Evolutionary conservation across 2,797 vertebrate genomes (phyloP), one percentile per base, ranked within the genome.

Genomic region (Spondyliosoma cantharus): DNA sequence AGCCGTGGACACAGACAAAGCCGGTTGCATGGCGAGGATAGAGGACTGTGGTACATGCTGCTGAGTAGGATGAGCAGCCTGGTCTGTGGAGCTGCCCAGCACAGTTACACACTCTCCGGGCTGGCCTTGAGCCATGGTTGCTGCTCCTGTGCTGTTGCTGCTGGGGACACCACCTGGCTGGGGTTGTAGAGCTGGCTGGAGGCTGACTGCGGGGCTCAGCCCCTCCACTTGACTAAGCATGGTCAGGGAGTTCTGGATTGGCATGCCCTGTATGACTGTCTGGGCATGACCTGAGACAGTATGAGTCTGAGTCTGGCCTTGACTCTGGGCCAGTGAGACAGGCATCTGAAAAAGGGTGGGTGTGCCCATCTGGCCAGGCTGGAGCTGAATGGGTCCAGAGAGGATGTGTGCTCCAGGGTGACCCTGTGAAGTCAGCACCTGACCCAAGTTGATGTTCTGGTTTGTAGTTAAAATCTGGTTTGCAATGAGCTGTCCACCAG

Each of bases 331-430:
- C 82, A 98, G 56, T 0, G 97, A 96, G 1, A 98, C 97, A 0
- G 98, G 97, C 98, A 98, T 97, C 92, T 98, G 98, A 94, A 98
- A 98, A 5, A 99, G 95, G 0, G 97, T 95, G 0, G 95, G 95
- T 7, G 96, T 96, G 0, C 95, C 97, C 87, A 97, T 97, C 80
- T 98, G 97, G 58, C 97, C 97, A 0, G 96, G 86, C 76, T 97
- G 97, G 22, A 97, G 94, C 88, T 98, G 97, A 80, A 98, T 97
- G 78, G 96, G 93, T 0, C 95, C 96, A 0, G 97, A 98, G 42
- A 99, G 95, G 80, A 99, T 98, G 91, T 99, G 98, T 0, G 97
- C 94, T 8, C 97, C 97, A 0, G 96, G 93, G 17, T 97, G 95
- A 25, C 96, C 96, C 72, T 96, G 98, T 0, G 97, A 97, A 0